Evolutionary conservation across 1,140 invertebrate species (phyloP).

Genomic region (Homarus americanus): DNA sequence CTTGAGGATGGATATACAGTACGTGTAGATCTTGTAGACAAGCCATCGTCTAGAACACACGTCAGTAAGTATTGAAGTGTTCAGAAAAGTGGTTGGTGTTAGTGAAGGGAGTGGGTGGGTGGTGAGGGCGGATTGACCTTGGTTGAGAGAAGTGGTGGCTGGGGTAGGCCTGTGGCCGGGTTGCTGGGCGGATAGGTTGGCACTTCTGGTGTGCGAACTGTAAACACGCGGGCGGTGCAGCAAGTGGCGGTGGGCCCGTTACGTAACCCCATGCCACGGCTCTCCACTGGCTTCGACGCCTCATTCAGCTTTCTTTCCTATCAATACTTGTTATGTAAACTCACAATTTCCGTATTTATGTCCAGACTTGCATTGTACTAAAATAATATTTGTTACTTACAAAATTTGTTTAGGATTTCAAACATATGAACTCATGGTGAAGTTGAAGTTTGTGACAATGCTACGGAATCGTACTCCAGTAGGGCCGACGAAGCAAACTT

Average conservation of each 20-base stretch:
- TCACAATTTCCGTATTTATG: neutral
- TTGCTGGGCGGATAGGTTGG: neutral
- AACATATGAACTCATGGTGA: neutral
- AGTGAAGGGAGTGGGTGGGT: neutral
- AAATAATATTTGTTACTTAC: neutral
- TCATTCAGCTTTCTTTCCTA: no score
- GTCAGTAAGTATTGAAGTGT: no score
- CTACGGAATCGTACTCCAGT: neutral
- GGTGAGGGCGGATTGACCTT: constrained; percentile 8
- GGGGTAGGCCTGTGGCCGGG: no score
- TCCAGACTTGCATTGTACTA: neutral
- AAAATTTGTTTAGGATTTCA: neutral
- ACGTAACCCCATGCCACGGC: constrained; percentile 14
- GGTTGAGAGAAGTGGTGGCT: neutral
- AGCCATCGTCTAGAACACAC: no score
- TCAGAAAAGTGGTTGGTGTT: no score
- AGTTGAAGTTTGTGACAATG: neutral
- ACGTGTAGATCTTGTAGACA: no score
- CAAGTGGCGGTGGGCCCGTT: constrained; percentile 12
- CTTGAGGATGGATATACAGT: no score
- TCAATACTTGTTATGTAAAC: no score
- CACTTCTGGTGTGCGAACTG: neutral
- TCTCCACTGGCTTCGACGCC: neutral
- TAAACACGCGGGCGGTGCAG: neutral
- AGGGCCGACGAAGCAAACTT: neutral